Evolutionary conservation across 2,888 invertebrate species (phyloP), one percentile per base, ranked within the genome.

Genomic region (Latheticus oryzae): DNA sequence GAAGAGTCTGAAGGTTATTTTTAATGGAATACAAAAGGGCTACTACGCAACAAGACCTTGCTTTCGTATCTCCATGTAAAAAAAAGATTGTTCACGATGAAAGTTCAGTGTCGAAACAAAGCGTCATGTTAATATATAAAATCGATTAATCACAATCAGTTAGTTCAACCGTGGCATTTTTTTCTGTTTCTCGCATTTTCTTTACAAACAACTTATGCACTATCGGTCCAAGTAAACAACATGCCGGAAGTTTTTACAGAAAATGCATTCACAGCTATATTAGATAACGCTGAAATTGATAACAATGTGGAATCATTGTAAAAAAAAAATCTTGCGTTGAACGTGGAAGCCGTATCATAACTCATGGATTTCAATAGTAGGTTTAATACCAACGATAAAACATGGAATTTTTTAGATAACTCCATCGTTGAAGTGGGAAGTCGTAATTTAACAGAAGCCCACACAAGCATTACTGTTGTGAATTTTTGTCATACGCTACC

Each of bases 401-500:
- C 45, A 32, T 45, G 17, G 11, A 5, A 45, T 32, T 32, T 45
- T 32, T 12, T 8, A 38, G 37, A 50, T 50, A 50, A 38, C 19
- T 38, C 17, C 37, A 26, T n/a, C 17, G 50, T 28, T 23, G 50
- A 50, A 50, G 38, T 50, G 38, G 50, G 50, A 48, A 50, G 50
- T 28, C 50, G 26, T 38, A 50, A 38, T 50, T 50, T 24, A 50
- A 24, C 17, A 33, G 16, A 13, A 38, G 9, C 50, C 50, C 50
- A 50, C 50, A 28, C 50, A 38, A 15, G n/a, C 32, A 45, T 45
- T 45, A 45, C 45, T 24, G 35, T 35, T 47, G 33, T 47, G 21
- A 15, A 47, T 47, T 47, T 47, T 47, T 47, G 35, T 47, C 35
- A 24, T n/a, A 24, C 23, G 35, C 47, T 47, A 47, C 47, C 47